Evolutionary conservation across 2,113 vertebrate genomes (phyloP), one percentile per base, ranked within the genome.

Genomic region (Prolemur simus): DNA sequence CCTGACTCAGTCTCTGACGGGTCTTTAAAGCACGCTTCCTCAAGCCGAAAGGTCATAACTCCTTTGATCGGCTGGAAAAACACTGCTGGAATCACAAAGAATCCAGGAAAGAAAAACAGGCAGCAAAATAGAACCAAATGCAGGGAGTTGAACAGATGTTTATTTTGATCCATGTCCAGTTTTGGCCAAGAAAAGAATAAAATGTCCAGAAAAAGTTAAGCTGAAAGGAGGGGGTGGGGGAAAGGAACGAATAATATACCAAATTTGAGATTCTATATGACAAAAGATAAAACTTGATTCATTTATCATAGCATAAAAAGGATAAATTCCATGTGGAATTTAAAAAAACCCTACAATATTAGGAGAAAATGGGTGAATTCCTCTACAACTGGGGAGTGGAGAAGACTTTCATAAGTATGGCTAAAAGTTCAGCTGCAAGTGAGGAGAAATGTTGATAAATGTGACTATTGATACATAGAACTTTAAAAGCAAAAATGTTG

Each of bases 31-130:
- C 12, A 37, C 21, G 58, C 56, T 69, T 64, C 23, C 69, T 63
- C 32, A 23, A 49, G 9, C 13, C 11, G 0, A 49, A 93, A 93
- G 91, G 42, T 73, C 87, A 18, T 14, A n/a, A 69, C 34, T 37
- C 76, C 42, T 47, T 88, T 88, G 64, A 92, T 74, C 25, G 63
- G 17, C 92, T 81, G 86, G 94, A 37, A 87, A 89, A 96, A 76
- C 80, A 86, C 78, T 39, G 68, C n/a, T 68, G 39, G 93, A 94
- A 91, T 73, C 93, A 85, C 74, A 78, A 34, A 81, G 89, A 69
- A 27, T 49, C 45, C 92, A 80, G 56, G 56, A 71, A 89, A 93
- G 69, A 68, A 92, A 93, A 96, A 80, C 54, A 97, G 63, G 29
- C 87, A 87, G n/a, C 21, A 20, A 83, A 78, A 63, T 4, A 9